Evolutionary conservation across 2,888 invertebrate genomes (phyloP).

Genomic region (Agrenia bidenticulata): DNA sequence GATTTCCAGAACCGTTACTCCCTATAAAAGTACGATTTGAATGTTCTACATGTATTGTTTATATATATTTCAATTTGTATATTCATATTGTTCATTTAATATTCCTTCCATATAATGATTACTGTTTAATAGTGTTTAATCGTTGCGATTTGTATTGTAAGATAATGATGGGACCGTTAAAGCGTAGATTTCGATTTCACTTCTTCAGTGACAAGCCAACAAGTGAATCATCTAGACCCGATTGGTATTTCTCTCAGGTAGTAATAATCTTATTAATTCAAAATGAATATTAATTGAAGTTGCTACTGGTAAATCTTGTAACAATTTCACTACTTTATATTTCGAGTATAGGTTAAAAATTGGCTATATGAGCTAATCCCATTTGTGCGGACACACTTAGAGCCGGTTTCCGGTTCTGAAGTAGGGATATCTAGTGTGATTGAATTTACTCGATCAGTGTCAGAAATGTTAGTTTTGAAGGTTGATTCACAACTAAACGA

Average conservation of each 20-base stretch:
- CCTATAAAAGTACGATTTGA: conserved; percentile 34
- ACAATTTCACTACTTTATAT: too few relatives aligned
- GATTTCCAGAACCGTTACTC: conserved; percentile 31
- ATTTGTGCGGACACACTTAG: conserved; percentile 45
- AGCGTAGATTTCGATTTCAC: conserved; percentile 46
- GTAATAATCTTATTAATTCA: background rate
- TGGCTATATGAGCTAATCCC: conserved; percentile 49
- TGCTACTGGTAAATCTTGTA: background rate
- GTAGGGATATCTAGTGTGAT: conserved; percentile 41
- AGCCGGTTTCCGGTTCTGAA: conserved; percentile 38
- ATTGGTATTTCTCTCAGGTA: conserved; percentile 53
- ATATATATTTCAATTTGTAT: too few relatives aligned
- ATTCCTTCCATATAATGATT: background rate
- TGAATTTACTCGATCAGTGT: conserved; percentile 45
- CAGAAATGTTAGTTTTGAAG: conserved; percentile 48
- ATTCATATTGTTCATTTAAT: too few relatives aligned
- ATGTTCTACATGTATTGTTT: too few relatives aligned
- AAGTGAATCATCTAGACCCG: conserved; percentile 43
- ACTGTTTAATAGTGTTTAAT: too few relatives aligned
- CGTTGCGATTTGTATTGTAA: too few relatives aligned
- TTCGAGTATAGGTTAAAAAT: conserved; percentile 37
- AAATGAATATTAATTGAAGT: conserved; percentile 6
- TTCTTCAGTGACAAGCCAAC: conserved; percentile 49
- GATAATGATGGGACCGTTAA: conserved; percentile 48
- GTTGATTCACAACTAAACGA: conserved; percentile 42